Evolutionary conservation across 2,113 vertebrate genomes (phyloP), one percentile per base, ranked within the genome.

Genomic region (Sander lucioperca): DNA sequence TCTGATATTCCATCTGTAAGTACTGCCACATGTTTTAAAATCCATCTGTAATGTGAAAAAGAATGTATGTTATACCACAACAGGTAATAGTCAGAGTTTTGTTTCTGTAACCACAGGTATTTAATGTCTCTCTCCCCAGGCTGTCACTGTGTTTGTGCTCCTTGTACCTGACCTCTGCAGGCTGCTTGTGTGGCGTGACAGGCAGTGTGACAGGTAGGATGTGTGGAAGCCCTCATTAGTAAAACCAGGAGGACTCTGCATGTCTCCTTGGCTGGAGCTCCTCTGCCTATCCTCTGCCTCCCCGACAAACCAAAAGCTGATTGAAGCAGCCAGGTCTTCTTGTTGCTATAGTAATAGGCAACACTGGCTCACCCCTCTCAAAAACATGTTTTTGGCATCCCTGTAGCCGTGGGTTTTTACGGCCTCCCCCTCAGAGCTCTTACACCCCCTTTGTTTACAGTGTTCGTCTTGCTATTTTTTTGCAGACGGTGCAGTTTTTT

Each of bases 271-370:
- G 78, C 74, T 79, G 33, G 50, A 83, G 84, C 78, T 71, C 71
- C 87, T 79, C 79, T 84, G 75, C 90, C 86, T 84, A 78, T 83
- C 76, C 84, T 84, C 80, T 67, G 74, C 83, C 87, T 89, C 82
- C 21, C 76, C 54, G 64, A 74, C 76, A 47, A 89, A 81, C 85
- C 88, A 87, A 88, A 90, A 78, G 79, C 91, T 88, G 91, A 93
- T 93, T 90, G 89, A 91, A 90, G 92, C 87, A 94, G 90, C 92
- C 86, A 89, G 80, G 83, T 94, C 92, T 94, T 90, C 91, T 91
- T 94, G 94, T 95, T 95, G 94, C 94, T 92, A 95, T 95, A 94
- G 94, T 87, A 90, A 95, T 94, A 94, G 92, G 91, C 93, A 94
- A 93, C 93, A 90, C 80, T 85, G 74, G 86, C 86, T 77, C 86